Evolutionary conservation across 2,113 vertebrate genomes (phyloP).

Genomic region (Amia ocellicauda): DNA sequence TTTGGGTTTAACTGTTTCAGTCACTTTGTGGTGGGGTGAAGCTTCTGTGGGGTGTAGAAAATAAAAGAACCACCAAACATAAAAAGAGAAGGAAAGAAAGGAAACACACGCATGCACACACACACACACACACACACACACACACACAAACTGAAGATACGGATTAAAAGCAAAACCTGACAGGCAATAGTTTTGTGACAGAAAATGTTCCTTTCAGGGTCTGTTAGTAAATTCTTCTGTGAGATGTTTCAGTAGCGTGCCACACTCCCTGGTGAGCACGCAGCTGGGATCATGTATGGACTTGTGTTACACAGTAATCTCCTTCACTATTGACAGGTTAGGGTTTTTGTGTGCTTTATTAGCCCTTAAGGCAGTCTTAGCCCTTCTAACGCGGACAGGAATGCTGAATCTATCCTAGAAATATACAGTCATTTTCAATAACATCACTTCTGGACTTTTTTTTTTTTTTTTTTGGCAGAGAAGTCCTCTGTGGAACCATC

Average conservation of each 20-base stretch:
- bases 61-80: too few species aligned
- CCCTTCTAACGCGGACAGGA: slow-evolving; percentile 68
- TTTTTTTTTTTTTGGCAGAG: slow-evolving; percentile 88
- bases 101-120: slow-evolving; percentile 7
- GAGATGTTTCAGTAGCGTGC: slow-evolving; percentile 39
- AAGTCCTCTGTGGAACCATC: slow-evolving; percentile 92
- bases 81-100: too few species aligned
- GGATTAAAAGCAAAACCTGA: slow-evolving; percentile 41
- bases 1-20: background rate
- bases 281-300: slow-evolving; percentile 62
- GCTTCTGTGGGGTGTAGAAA: too few species aligned
- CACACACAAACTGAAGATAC: slow-evolving; percentile 39
- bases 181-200: slow-evolving; percentile 48
- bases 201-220: slow-evolving; percentile 60
- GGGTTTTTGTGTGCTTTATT: slow-evolving; percentile 54
- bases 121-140: slow-evolving; percentile 21
- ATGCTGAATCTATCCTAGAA: slow-evolving; percentile 75
- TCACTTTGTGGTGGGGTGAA: background rate
- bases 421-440: slow-evolving; percentile 85
- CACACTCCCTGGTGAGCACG: slow-evolving; percentile 45
- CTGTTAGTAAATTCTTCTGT: slow-evolving; percentile 21
- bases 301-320: slow-evolving; percentile 53
- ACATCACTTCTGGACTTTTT: slow-evolving; percentile 80
- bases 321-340: slow-evolving; percentile 61
- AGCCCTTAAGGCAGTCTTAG: slow-evolving; percentile 73